Conservation (phyloP, 2,113 vertebrate species). For the Poecilia latipinna region DNA sequence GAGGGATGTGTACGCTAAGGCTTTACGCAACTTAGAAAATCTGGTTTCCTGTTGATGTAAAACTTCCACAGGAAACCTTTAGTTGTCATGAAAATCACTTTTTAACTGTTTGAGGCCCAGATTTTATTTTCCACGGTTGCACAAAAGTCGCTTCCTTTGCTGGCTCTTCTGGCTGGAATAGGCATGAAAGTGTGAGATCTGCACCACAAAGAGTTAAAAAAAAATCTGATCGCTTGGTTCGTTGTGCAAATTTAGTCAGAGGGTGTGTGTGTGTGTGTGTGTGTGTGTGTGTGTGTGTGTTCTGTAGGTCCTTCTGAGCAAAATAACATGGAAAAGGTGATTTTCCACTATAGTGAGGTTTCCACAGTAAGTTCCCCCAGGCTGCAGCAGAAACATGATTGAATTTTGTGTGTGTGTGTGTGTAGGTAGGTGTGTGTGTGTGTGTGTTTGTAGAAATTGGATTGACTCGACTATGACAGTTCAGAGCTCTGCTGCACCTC, state of each 20-base stretch:
- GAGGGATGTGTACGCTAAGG: not conserved
- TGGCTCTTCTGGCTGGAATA: conserved; percentile 6
- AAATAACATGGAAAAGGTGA: conserved; percentile 76
- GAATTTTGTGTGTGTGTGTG: conserved; percentile 57
- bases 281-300: conserved; percentile 21
- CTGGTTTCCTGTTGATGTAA: conserved; percentile 7
- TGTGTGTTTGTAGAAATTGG: not conserved
- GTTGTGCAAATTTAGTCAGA: conserved; percentile 31
- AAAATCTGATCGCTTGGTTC: conserved; percentile 48
- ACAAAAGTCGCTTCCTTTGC: conserved; percentile 45
- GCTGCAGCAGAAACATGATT: conserved; percentile 68
- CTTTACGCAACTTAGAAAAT: not conserved
- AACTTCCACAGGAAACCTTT: conserved; percentile 11
- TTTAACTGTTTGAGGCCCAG: conserved; percentile 53
- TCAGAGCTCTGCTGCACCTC: conserved; percentile 23
- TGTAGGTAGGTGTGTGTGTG: conserved; percentile 10
- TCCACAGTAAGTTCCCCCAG: conserved; percentile 59
- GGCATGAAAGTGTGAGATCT: conserved; percentile 48
- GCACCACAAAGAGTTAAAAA: conserved; percentile 55
- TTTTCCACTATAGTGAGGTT: conserved; percentile 71
- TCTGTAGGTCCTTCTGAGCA: conserved; percentile 49
- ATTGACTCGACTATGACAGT: conserved; percentile 25
- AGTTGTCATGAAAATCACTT: conserved; percentile 49
- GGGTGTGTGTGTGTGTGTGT: conserved; percentile 19
- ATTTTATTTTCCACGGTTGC: conserved; percentile 30